These are phyloP conservation scores for Noctua pronuba DNA, from an alignment of 2,888 invertebrate species.

Conservation along the genomic window DNA sequence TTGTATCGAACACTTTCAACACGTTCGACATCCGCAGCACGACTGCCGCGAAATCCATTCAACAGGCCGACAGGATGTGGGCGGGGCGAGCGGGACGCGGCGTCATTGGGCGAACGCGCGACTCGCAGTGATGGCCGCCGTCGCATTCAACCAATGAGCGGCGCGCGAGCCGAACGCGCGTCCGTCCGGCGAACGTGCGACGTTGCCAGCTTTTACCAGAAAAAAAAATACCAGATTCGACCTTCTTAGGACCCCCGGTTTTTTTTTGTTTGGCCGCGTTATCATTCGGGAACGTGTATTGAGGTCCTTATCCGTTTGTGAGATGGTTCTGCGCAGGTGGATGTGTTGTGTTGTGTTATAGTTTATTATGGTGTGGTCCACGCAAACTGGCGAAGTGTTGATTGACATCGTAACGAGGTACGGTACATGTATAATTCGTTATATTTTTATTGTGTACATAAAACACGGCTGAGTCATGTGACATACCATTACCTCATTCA, in stretches of 20 bases:
- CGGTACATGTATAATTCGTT: slow-evolving; percentile 68
- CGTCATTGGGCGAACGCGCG: slow-evolving; percentile 85
- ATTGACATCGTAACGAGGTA: slow-evolving; percentile 89
- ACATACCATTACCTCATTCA: slow-evolving; percentile 71
- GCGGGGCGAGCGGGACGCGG: slow-evolving; percentile 89
- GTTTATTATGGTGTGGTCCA: slow-evolving; percentile 90
- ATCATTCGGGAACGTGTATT: slow-evolving; percentile 87
- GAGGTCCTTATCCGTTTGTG: slow-evolving; percentile 87
- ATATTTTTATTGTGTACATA: slow-evolving; percentile 67
- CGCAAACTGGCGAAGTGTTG: slow-evolving; percentile 88
- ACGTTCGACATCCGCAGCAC: slow-evolving; percentile 74
- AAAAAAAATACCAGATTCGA: slow-evolving; percentile 90
- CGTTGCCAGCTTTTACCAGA: slow-evolving; percentile 88
- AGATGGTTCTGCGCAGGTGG: slow-evolving; percentile 87
- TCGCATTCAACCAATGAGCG: slow-evolving; percentile 89
- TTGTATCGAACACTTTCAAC: slow-evolving; percentile 70
- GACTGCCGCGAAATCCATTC: slow-evolving; percentile 88
- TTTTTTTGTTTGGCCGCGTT: slow-evolving; percentile 90
- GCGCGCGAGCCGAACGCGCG: slow-evolving; percentile 88
- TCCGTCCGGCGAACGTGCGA: slow-evolving; percentile 86
- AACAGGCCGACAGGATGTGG: slow-evolving; percentile 87
- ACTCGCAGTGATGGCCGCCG: slow-evolving; percentile 88
- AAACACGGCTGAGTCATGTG: slow-evolving; percentile 72
- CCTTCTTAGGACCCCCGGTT: slow-evolving; percentile 90
- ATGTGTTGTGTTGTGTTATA: slow-evolving; percentile 83